Base-by-base conservation (phyloP, 1,140 invertebrate species). In the Drosophila varians region DNA sequence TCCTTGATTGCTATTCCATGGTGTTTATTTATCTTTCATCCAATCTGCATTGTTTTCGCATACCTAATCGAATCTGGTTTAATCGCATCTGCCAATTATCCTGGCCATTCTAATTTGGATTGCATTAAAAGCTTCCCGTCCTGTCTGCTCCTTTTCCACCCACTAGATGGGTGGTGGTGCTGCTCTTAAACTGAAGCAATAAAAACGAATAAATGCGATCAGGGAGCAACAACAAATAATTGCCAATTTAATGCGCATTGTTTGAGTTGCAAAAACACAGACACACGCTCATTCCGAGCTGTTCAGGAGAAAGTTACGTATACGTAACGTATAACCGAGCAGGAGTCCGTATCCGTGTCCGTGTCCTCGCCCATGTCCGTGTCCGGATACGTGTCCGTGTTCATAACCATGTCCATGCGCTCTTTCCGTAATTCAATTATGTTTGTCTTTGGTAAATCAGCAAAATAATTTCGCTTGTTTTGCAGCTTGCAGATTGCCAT, bases 391-490 rank as follows among this genome's bases (percentile, higher is more conserved):
- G 61, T 64, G 68, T 65, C 43, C 43, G 61, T 56, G 51, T 36
- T 53, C 62, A 43, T 51, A 65, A 51, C 43, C 61, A 51, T 66
- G 62, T 52, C 62, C 62, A 45, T 47, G 18, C 57, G 55, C 75
- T 78, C 57, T 74, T 76, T 70, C 49, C 74, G 73, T 87, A 86
- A 86, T 86, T 86, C 62, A 86, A 86, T 86, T 86, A 87, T 87
- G 64, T 86, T 82, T 86, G 82, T 87, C 82, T 86, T 86, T 86
- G 77, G 77, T 62, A 84, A 86, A 84, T 84, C 80, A 84, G 80
- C 61, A 80, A 70, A 84, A 84, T 74, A 80, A 86, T 86, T 79
- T 76, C 65, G 80, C 76, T 64, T 78, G 71, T 78, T 77, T 73
- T 80, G 64, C 49, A 48, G 43, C 70, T 68, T 62, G 64, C 69